Evolutionary conservation across 2,113 vertebrate species (phyloP), one percentile per base, ranked within the genome.

Genomic region (Podarcis muralis): DNA sequence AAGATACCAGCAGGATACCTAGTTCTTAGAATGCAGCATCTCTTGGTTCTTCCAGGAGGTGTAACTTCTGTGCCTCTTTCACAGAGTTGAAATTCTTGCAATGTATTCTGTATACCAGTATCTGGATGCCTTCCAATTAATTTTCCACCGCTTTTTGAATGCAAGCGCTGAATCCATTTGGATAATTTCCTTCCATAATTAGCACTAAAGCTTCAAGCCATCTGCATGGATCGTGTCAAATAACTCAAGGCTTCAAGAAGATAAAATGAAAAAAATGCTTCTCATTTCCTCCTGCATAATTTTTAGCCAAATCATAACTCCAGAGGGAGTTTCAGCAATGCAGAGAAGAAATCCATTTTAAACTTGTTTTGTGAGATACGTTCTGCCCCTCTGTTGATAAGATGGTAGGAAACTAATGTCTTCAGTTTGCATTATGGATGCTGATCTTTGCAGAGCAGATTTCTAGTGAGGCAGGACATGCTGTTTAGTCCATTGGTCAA

Each of bases 151-250:
- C 71, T 69, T 84, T 0, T 32, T 93, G 92, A 92, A 83, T 92
- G 94, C 88, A 82, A 91, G 76, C 76, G 3, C 85, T 22, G 4
- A 90, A 85, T 87, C 94, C 92, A 85, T 93, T 82, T 91, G 87
- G 92, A 65, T 84, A 57, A 91, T 85, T 86, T 85, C 0, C 37
- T 0, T 87, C 80, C 88, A 84, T 93, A 96, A 95, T 30, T 40
- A 84, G 59, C 92, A 92, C 92, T 94, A 92, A 96, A 95, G 92
- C 93, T 88, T 93, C 91, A 94, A n/a, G 91, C 92, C 91, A 84
- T 83, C 89, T 92, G 1, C 87, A 76, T 91, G 85, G 76, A 23
- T 93, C 89, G 87, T 82, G 83, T 93, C 53, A 87, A 92, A 69
- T 94, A 86, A 93, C 92, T 94, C 94, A 90, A 93, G 35, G 8